These are phyloP conservation scores for Noctua janthina DNA, from an alignment of 2,888 invertebrate genomes.

Conservation along the genomic window DNA sequence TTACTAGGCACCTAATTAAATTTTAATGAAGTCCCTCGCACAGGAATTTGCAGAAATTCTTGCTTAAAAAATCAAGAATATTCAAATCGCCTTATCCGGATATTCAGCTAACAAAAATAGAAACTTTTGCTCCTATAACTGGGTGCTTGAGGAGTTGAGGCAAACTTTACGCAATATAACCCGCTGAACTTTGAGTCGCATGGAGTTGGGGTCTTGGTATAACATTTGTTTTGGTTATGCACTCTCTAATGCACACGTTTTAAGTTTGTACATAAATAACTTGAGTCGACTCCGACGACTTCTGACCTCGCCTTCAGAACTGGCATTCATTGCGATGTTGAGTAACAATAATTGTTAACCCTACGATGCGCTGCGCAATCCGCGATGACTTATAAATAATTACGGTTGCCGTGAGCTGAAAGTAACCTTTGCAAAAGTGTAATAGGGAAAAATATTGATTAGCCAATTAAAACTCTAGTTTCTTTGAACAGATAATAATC, in stretches of 20 bases:
- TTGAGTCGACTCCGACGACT: slow-evolving; percentile 64
- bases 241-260: slow-evolving; percentile 67
- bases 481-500: background rate
- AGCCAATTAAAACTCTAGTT: background rate
- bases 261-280: slow-evolving; percentile 70
- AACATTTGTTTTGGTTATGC: slow-evolving; percentile 70
- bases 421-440: slow-evolving; percentile 12
- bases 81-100: slow-evolving; percentile 43
- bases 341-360: slow-evolving; percentile 58
- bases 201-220: slow-evolving; percentile 57
- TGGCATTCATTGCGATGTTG: slow-evolving; percentile 58
- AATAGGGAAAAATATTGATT: background rate
- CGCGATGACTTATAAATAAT: slow-evolving; percentile 34
- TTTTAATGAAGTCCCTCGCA: slow-evolving; percentile 12
- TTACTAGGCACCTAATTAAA: background rate
- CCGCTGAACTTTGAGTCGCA: slow-evolving; percentile 63
- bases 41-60: background rate
- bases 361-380: slow-evolving; percentile 50
- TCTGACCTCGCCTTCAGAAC: slow-evolving; percentile 70
- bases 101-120: slow-evolving; percentile 52
- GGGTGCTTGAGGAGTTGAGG: slow-evolving; percentile 47
- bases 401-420: slow-evolving; percentile 14
- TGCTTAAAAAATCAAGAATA: slow-evolving; percentile 42
- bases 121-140: slow-evolving; percentile 49
- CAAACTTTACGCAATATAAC: slow-evolving; percentile 65